These are phyloP conservation scores for Pipistrellus nathusii DNA, from an alignment of 2,797 vertebrate species.

Conservation along the genomic window DNA sequence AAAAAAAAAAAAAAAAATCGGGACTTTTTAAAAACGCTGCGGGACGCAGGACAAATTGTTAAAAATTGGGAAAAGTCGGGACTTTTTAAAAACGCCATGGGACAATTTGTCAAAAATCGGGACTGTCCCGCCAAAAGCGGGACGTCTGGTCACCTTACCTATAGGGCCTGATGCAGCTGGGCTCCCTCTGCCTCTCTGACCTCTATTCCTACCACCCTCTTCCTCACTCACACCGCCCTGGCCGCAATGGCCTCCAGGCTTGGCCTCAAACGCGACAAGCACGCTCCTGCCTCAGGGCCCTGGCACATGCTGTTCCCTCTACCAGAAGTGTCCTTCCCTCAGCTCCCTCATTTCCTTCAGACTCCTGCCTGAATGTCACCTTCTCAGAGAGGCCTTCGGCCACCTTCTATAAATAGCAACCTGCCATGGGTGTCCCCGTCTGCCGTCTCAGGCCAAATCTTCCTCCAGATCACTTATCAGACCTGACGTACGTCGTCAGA, in stretches of 20 bases:
- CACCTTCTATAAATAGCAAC: background rate
- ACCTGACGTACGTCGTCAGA: background rate
- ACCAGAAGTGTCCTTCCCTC: background rate
- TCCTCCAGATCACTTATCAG: slow-evolving; percentile 1
- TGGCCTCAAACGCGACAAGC: background rate
- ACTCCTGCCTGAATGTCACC: background rate
- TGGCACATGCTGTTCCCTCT: background rate
- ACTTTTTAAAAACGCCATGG: too few species aligned
- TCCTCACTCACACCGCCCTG: background rate
- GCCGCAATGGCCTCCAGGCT: background rate
- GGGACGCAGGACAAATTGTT: too few species aligned
- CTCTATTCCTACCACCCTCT: background rate
- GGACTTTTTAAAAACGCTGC: too few species aligned
- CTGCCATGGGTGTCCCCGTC: background rate
- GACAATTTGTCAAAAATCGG: too few species aligned
- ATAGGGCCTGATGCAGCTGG: background rate
- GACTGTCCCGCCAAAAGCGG: too few species aligned
- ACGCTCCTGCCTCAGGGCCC: background rate
- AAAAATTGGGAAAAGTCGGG: too few species aligned
- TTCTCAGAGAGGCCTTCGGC: background rate
- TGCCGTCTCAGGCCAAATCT: background rate
- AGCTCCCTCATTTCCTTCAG: background rate
- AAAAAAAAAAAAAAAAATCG: too few species aligned
- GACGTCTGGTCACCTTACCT: too few species aligned
- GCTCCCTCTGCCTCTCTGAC: background rate